A percentile compares a stretch with the other conserved stretches of the same genome.
Evolutionary conservation across 2,888 invertebrate species (phyloP).

Genomic region (Pristionchus entomophagus): DNA sequence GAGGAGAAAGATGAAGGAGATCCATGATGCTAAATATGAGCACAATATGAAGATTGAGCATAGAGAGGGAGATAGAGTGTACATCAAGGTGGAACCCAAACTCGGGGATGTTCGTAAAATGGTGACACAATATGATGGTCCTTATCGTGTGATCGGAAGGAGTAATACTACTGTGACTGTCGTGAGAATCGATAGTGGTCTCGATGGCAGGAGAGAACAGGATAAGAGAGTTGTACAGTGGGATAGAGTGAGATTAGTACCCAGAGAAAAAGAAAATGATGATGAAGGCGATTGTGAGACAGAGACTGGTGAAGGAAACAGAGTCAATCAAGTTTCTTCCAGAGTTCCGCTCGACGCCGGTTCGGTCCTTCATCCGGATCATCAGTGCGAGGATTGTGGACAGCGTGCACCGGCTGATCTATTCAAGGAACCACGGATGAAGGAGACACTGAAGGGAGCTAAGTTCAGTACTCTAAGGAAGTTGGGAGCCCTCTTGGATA

Average conservation of each 20-base stretch:
- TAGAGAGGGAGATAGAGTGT: background rate
- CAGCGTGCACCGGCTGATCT: background rate
- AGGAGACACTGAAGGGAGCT: no score
- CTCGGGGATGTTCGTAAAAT: background rate
- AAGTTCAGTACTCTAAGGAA: background rate
- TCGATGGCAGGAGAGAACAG: background rate
- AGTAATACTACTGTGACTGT: background rate
- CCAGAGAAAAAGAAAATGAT: background rate
- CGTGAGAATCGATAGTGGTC: background rate
- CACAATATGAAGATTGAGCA: background rate
- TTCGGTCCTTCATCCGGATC: background rate
- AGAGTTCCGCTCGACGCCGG: background rate
- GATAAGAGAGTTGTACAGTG: background rate
- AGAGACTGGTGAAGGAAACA: background rate
- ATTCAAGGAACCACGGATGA: background rate
- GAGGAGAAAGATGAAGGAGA: no score
- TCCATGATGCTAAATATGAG: background rate
- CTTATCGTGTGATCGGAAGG: background rate
- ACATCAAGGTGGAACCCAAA: background rate
- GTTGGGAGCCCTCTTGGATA: background rate
- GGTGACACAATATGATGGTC: background rate
- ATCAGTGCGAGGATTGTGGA: background rate
- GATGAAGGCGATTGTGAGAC: background rate
- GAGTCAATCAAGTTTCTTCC: background rate
- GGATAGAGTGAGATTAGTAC: background rate